phyloP scores from a whole-genome alignment of 2,797 vertebrate species.

The Clarias platycephalus region DNA sequence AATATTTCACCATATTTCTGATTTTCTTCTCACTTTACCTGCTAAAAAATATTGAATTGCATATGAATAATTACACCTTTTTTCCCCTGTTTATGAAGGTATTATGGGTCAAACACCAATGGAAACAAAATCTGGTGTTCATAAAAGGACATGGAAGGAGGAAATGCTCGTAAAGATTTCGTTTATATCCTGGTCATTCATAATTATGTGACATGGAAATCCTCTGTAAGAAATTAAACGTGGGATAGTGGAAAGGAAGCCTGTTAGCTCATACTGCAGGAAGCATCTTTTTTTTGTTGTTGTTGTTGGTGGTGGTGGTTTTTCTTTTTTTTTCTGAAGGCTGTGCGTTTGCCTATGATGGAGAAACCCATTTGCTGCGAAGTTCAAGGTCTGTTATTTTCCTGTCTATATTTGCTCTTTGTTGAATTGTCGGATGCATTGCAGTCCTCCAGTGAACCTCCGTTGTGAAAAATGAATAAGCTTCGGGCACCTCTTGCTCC shows the following conservation, averaged over 20 bases:
- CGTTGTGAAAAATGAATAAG: constrained; percentile 46
- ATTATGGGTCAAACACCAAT: background rate
- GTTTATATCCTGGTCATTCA: background rate
- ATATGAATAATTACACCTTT: background rate
- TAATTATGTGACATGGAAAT: background rate
- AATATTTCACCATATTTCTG: constrained; percentile 40
- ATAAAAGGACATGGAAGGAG: background rate
- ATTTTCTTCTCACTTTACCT: constrained; percentile 48
- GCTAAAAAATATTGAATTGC: background rate
- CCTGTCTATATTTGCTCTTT: constrained; percentile 44
- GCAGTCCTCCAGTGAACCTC: constrained; percentile 45
- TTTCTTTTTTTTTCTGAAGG: background rate
- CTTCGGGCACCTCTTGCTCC: constrained; percentile 45
- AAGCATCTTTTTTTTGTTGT: background rate
- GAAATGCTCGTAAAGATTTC: background rate
- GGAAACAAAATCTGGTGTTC: background rate
- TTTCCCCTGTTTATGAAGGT: background rate
- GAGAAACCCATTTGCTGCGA: constrained; percentile 40
- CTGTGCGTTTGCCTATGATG: constrained; percentile 27
- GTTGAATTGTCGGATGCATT: constrained; percentile 48
- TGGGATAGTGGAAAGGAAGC: background rate
- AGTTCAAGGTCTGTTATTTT: constrained; percentile 44
- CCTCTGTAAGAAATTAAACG: background rate
- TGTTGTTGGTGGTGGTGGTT: too few relatives aligned
- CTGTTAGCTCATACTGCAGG: constrained; percentile 7